Conservation (phyloP, 1,140 invertebrate genomes). For the Drosophila pruinosa region DNA sequence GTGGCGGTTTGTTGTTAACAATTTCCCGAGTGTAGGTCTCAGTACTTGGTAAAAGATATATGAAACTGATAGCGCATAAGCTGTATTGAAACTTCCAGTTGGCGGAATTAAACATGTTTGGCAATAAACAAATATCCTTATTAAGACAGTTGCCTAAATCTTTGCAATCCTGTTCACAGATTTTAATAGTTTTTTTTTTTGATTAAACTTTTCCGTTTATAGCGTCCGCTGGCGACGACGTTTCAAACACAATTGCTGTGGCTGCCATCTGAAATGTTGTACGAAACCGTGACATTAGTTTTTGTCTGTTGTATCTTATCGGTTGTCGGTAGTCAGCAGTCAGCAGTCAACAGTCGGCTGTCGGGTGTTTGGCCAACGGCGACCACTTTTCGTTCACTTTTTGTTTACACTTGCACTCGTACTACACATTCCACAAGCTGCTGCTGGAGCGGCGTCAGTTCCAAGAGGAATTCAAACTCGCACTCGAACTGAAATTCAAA, state of each 20-base stretch:
- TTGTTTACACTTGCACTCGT: slow-evolving; percentile 32
- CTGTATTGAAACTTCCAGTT: slow-evolving; percentile 51
- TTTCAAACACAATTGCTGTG: slow-evolving; percentile 53
- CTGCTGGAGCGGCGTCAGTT: slow-evolving; percentile 17
- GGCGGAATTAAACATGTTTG: slow-evolving; percentile 48
- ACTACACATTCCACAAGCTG: slow-evolving; percentile 55
- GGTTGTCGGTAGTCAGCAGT: background rate
- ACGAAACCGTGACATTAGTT: slow-evolving; percentile 63
- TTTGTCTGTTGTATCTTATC: slow-evolving; percentile 17
- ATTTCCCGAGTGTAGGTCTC: slow-evolving; percentile 73
- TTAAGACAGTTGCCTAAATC: slow-evolving; percentile 1
- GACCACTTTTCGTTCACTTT: slow-evolving; percentile 55
- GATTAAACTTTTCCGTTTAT: slow-evolving; percentile 27
- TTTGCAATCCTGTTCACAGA: background rate
- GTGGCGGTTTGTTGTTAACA: slow-evolving; percentile 73
- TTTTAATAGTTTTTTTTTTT: background rate
- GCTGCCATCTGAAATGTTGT: slow-evolving; percentile 50
- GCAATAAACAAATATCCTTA: slow-evolving; percentile 27
- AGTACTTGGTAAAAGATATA: slow-evolving; percentile 28
- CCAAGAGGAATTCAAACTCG: slow-evolving; percentile 9
- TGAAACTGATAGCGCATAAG: slow-evolving; percentile 19
- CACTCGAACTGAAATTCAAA: background rate
- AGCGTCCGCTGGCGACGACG: slow-evolving; percentile 56
- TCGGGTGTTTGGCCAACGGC: slow-evolving; percentile 27
- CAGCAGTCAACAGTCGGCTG: background rate